Percentiles rank a stretch among this genome's conserved stretches.
phyloP scores from a whole-genome alignment of 1,140 invertebrate species.

The Bilobella aurantiaca region DNA sequence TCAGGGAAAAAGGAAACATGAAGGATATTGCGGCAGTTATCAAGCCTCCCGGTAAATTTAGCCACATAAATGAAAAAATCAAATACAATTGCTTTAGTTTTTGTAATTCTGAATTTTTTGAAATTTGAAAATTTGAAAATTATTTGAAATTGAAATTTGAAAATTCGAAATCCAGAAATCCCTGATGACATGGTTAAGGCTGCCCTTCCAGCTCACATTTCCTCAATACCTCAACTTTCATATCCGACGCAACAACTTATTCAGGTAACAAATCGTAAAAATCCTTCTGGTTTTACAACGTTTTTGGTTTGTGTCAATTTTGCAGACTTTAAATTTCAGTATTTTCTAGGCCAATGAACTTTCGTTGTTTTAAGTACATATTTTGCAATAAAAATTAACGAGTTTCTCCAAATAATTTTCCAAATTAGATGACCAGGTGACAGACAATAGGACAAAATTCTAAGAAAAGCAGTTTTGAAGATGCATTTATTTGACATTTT shows the following conservation, averaged over 20 bases:
- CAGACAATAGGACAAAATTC: neutral
- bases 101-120: too few relatives aligned
- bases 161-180: too few relatives aligned
- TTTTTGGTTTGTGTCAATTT: neutral
- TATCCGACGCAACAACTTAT: constrained; percentile 20
- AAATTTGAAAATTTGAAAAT: too few relatives aligned
- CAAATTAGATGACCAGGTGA: neutral
- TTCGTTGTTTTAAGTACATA: neutral
- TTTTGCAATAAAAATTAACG: neutral
- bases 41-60: too few relatives aligned
- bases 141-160: too few relatives aligned
- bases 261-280: neutral
- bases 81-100: too few relatives aligned
- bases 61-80: too few relatives aligned
- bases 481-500: neutral
- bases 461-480: neutral
- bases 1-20: constrained; percentile 20
- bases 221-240: constrained; percentile 13
- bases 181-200: constrained; percentile 22
- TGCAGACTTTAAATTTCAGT: too few relatives aligned
- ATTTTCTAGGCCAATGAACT: too few relatives aligned
- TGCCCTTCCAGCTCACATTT: constrained; percentile 16
- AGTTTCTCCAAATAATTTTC: constrained; percentile 2
- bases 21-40: constrained; percentile 28
- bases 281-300: neutral